A percentile compares a stretch with the other conserved stretches of the same genome.
phyloP scores from a whole-genome alignment of 2,113 vertebrate species.

The Sceloporus tristichus region DNA sequence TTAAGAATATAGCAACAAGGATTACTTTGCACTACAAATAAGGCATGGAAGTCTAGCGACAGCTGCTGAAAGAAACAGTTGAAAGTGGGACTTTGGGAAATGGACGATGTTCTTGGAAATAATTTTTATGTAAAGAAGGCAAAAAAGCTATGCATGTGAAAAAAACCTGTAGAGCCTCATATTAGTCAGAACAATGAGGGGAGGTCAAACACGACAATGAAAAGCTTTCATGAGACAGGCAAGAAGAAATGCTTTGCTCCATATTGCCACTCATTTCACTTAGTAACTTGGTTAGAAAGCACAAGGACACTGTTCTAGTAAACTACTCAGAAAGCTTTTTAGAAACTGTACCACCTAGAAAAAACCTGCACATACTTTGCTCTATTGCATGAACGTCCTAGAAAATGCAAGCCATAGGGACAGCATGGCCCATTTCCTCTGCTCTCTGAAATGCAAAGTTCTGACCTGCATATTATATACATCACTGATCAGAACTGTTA shows the following conservation, averaged over 20 bases:
- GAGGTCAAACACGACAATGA: neutral
- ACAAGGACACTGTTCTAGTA: neutral
- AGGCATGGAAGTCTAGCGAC: slow-evolving; percentile 20
- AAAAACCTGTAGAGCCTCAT: neutral
- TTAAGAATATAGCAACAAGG: slow-evolving; percentile 33
- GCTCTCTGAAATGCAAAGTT: slow-evolving; percentile 59
- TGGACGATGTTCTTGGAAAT: slow-evolving; percentile 45
- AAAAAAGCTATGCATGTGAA: neutral
- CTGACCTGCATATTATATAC: slow-evolving; percentile 58
- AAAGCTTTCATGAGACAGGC: slow-evolving; percentile 9
- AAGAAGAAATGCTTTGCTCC: neutral
- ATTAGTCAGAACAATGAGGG: neutral
- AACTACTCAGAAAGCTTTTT: slow-evolving; percentile 57
- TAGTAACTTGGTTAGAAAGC: slow-evolving; percentile 34
- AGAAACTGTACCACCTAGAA: slow-evolving; percentile 41
- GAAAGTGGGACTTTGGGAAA: slow-evolving; percentile 47
- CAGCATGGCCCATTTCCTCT: slow-evolving; percentile 78
- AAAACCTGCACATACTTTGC: neutral
- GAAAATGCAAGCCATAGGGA: slow-evolving; percentile 80
- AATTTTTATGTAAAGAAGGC: slow-evolving; percentile 38
- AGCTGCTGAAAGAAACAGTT: slow-evolving; percentile 25
- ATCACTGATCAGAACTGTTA: slow-evolving; percentile 33
- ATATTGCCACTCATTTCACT: neutral
- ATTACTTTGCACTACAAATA: slow-evolving; percentile 35
- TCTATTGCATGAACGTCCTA: slow-evolving; percentile 74